A percentile compares a stretch with the other conserved stretches of the same genome.
Evolutionary conservation across 2,888 invertebrate genomes (phyloP).

Genomic region (Nomada fucata): DNA sequence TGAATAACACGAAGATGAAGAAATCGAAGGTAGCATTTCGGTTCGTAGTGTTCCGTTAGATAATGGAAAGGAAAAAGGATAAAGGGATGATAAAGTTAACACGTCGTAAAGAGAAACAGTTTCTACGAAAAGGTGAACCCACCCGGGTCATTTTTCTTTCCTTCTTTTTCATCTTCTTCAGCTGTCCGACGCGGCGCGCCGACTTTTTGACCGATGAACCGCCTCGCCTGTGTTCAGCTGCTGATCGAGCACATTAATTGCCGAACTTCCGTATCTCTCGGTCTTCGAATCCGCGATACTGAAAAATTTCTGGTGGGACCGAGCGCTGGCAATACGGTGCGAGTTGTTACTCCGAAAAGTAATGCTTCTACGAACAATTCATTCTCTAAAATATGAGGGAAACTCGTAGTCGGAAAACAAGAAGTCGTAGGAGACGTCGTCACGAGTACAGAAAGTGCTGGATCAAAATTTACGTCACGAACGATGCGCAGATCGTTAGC

Average conservation of each 20-base stretch:
- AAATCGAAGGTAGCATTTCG: conserved; percentile 17
- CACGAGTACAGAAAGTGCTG: not conserved
- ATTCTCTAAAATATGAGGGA: too few species aligned
- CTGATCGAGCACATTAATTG: conserved; percentile 64
- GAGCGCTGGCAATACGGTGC: not conserved
- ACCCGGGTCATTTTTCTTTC: conserved; percentile 6
- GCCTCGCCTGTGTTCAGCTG: not conserved
- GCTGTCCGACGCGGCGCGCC: not conserved
- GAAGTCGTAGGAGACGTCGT: too few species aligned
- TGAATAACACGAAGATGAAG: conserved; percentile 9
- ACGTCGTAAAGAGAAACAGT: conserved; percentile 33
- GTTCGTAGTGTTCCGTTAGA: not conserved
- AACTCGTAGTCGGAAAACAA: too few species aligned
- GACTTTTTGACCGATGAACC: conserved; percentile 56
- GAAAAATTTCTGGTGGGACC: not conserved
- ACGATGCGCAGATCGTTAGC: conserved; percentile 58
- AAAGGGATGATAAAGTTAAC: conserved; percentile 60
- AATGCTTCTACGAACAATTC: too few species aligned
- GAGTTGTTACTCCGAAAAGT: too few species aligned
- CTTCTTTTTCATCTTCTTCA: not conserved
- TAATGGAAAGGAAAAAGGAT: conserved; percentile 54
- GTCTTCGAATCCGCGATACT: conserved; percentile 1
- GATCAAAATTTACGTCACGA: conserved; percentile 25
- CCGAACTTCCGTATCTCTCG: not conserved
- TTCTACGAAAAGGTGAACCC: conserved; percentile 7